A percentile compares a stretch with the other conserved stretches of the same genome.
phyloP scores from a whole-genome alignment of 92 coral and sea anemone species.

The Porites divaricata region DNA sequence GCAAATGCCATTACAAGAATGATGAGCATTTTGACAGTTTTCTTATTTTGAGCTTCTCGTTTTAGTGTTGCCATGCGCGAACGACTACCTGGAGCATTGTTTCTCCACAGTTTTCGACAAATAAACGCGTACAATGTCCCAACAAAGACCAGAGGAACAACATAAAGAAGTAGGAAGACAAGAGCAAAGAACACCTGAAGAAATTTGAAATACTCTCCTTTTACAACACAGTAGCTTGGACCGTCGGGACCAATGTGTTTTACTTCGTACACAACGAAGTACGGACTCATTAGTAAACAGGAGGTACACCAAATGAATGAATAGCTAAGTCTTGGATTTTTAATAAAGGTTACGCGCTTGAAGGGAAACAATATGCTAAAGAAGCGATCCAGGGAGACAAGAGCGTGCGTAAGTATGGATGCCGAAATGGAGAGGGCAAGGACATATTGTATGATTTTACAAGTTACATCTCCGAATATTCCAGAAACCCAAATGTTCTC shows the following conservation, averaged over 20 bases:
- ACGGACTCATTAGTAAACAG: conserved; percentile 65
- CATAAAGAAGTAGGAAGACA: conserved; percentile 67
- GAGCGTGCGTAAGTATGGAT: conserved; percentile 69
- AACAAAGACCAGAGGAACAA: conserved; percentile 63
- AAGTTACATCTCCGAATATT: conserved; percentile 61
- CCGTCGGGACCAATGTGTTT: conserved; percentile 25
- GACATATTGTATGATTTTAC: conserved; percentile 71
- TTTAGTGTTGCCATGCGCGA: conserved; percentile 10
- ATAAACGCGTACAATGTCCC: conserved; percentile 51
- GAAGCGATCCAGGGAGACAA: conserved; percentile 72
- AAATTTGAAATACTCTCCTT: conserved; percentile 35
- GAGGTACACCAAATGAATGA: conserved; percentile 67
- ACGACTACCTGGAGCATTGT: conserved; percentile 54
- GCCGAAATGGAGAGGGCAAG: conserved; percentile 76
- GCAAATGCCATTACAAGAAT: conserved; percentile 69
- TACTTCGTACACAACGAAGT: conserved; percentile 55
- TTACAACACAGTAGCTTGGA: conserved; percentile 57
- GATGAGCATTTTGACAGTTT: conserved; percentile 66
- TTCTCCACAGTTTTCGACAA: conserved; percentile 68
- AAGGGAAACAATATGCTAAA: conserved; percentile 64
- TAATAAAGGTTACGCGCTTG: conserved; percentile 34
- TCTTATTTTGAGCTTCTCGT: conserved; percentile 59
- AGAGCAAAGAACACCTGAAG: conserved; percentile 54
- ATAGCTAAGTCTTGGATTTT: conserved; percentile 51
- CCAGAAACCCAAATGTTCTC: conserved; percentile 77